Conservation (phyloP, 2,888 invertebrate genomes). For the Holacanthella duospinosa region DNA sequence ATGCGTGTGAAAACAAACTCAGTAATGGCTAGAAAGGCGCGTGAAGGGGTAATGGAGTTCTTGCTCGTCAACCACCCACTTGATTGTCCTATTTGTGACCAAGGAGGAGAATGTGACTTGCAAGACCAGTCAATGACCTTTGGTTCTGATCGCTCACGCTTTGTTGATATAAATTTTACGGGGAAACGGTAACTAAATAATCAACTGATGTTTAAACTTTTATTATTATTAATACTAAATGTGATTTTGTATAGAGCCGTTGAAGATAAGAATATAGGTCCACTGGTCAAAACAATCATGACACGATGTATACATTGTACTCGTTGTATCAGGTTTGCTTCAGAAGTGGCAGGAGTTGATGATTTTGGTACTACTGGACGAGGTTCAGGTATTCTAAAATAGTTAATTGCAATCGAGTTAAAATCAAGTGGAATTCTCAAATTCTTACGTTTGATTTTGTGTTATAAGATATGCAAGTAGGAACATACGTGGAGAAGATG, state of each 20-base stretch:
- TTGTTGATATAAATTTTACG: slow-evolving; percentile 78
- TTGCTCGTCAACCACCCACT: slow-evolving; percentile 94
- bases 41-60: slow-evolving; percentile 96
- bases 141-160: slow-evolving; percentile 86
- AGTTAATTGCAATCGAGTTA: background rate
- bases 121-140: slow-evolving; percentile 99
- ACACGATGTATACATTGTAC: slow-evolving; percentile 99
- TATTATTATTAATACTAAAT: background rate
- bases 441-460: background rate
- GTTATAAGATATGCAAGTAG: slow-evolving; percentile 84
- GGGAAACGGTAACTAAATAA: slow-evolving; percentile 62
- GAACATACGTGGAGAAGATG: slow-evolving; percentile 97
- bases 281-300: slow-evolving; percentile 96
- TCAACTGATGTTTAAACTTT: background rate
- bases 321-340: slow-evolving; percentile 92
- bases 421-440: no score
- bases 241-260: slow-evolving; percentile 65
- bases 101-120: slow-evolving; percentile 84
- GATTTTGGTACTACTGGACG: slow-evolving; percentile 90
- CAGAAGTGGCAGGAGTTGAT: slow-evolving; percentile 97
- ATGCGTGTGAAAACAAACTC: slow-evolving; percentile 97
- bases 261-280: slow-evolving; percentile 97
- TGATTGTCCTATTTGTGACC: slow-evolving; percentile 99
- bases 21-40: slow-evolving; percentile 69
- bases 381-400: slow-evolving; percentile 48